A percentile compares a stretch with the other conserved stretches of the same genome.
Conservation (phyloP, 1,140 invertebrate species). For the Dryas iulia region DNA sequence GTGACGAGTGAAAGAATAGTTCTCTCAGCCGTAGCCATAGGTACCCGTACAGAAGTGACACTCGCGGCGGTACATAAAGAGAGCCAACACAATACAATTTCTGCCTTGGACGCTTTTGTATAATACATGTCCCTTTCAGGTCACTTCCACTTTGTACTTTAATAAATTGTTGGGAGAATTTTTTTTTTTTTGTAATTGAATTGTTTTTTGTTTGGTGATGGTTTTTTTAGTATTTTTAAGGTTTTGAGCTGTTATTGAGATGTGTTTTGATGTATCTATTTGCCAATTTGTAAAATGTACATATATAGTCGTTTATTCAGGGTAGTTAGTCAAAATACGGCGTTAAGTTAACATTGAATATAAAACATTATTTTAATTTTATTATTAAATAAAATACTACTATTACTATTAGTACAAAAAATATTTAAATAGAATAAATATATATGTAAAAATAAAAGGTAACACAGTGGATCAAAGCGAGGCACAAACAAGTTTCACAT, state of each 20-base stretch:
- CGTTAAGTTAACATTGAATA: too few species aligned
- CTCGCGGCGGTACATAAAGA: constrained; percentile 54
- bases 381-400: not conserved
- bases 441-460: not conserved
- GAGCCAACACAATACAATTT: constrained; percentile 59
- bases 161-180: not conserved
- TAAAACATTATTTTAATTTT: too few species aligned
- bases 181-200: not conserved
- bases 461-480: constrained; percentile 1
- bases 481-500: constrained; percentile 12
- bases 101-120: constrained; percentile 62
- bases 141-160: constrained; percentile 51
- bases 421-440: too few species aligned
- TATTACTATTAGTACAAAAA: too few species aligned
- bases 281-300: too few species aligned
- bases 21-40: constrained; percentile 31
- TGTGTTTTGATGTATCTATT: too few species aligned
- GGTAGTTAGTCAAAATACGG: too few species aligned
- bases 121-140: constrained; percentile 66
- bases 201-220: too few species aligned
- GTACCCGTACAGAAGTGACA: constrained; percentile 49
- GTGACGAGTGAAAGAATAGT: constrained; percentile 54
- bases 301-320: too few species aligned
- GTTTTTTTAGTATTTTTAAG: too few species aligned
- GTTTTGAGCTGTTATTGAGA: too few species aligned